A percentile compares a stretch with the other conserved stretches of the same genome.
phyloP scores from a whole-genome alignment of 2,888 invertebrate species.

The Ametastegia equiseti region DNA sequence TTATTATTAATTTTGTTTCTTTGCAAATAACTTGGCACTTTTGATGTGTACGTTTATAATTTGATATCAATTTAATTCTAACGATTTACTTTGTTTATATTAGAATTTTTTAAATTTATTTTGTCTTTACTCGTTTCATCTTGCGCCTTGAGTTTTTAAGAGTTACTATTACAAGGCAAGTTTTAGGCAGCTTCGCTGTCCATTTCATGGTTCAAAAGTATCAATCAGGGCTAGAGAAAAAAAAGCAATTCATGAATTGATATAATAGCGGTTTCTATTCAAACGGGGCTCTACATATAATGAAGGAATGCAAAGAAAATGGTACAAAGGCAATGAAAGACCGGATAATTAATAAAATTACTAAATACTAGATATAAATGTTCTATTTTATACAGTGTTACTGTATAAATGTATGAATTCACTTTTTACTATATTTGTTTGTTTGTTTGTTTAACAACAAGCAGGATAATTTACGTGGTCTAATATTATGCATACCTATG shows the following conservation, averaged over 20 bases:
- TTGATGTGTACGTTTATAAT: not conserved
- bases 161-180: not conserved
- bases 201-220: not conserved
- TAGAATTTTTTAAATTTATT: no score
- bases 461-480: not conserved
- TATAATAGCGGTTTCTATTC: no score
- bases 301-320: not conserved
- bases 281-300: no score
- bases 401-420: slow-evolving; percentile 11
- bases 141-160: not conserved
- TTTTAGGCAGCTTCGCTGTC: not conserved
- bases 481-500: no score
- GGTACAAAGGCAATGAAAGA: not conserved
- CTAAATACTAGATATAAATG: not conserved
- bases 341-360: not conserved
- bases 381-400: slow-evolving; percentile 21
- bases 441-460: not conserved
- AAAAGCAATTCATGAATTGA: not conserved
- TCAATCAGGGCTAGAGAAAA: not conserved
- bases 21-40: not conserved
- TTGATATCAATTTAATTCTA: not conserved
- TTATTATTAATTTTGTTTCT: not conserved
- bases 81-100: not conserved
- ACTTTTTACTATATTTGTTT: not conserved
- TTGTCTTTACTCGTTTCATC: not conserved